A percentile compares a stretch with the other conserved stretches of the same genome.
phyloP scores from a whole-genome alignment of 2,797 vertebrate species.

The Mormyrus proboscirostris region DNA sequence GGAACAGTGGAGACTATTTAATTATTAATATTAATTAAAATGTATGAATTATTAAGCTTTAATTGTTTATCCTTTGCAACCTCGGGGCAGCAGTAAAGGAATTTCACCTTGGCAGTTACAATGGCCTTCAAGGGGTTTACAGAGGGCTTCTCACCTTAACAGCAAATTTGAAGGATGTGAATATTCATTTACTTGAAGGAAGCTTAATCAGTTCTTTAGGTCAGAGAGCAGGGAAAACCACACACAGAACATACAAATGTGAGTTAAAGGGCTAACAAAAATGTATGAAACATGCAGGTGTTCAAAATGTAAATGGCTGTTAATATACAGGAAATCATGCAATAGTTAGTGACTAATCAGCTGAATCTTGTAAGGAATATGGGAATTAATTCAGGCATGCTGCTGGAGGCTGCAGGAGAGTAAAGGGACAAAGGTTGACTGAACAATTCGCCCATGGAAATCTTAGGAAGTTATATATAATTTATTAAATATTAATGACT shows the following conservation, averaged over 20 bases:
- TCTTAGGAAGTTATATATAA: background rate
- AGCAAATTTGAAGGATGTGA: background rate
- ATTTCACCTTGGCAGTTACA: constrained; percentile 5
- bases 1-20: constrained; percentile 10
- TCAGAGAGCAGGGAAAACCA: background rate
- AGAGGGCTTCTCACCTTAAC: background rate
- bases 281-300: background rate
- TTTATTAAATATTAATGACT: background rate
- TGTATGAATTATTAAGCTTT: constrained; percentile 7
- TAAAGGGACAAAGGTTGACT: background rate
- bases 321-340: background rate
- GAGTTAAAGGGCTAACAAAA: background rate
- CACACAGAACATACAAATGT: background rate
- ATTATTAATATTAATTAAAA: constrained; percentile 12
- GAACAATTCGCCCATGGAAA: background rate
- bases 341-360: background rate
- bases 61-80: constrained; percentile 7
- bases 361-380: background rate
- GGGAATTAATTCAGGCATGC: background rate
- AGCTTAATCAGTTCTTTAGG: background rate
- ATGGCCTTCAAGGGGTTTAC: background rate
- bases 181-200: background rate
- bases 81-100: background rate
- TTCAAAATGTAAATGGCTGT: background rate
- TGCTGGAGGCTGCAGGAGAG: background rate